Conservation (phyloP, 2,888 invertebrate species). For the Meliscaeva auricollis region DNA sequence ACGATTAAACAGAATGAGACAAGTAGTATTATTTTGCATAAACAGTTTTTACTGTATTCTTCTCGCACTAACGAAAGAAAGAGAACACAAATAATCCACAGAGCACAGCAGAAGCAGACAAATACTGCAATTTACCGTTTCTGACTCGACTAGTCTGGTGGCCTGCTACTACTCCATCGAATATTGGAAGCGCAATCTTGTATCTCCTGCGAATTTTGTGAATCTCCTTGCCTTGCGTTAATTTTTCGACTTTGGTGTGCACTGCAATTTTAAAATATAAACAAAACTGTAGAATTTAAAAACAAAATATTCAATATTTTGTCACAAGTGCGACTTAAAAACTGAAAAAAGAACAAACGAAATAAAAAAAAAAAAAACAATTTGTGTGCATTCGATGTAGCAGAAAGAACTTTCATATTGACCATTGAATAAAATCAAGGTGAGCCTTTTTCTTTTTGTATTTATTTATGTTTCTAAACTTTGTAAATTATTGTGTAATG, state of each 20-base stretch:
- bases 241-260: slow-evolving; percentile 29
- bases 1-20: slow-evolving; percentile 20
- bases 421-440: slow-evolving; percentile 21
- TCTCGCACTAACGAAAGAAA: background rate
- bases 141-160: slow-evolving; percentile 55
- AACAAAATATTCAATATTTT: slow-evolving; percentile 8
- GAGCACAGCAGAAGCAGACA: slow-evolving; percentile 10
- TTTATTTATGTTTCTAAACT: background rate
- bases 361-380: background rate
- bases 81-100: background rate
- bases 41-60: slow-evolving; percentile 27
- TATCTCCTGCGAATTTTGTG: slow-evolving; percentile 21
- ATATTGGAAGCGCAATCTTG: slow-evolving; percentile 51
- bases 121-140: slow-evolving; percentile 61
- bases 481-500: slow-evolving; percentile 15
- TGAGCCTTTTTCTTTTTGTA: slow-evolving; percentile 14
- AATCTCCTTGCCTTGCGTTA: slow-evolving; percentile 6
- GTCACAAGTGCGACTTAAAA: slow-evolving; percentile 5
- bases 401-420: background rate
- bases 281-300: slow-evolving; percentile 23
- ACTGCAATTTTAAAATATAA: slow-evolving; percentile 39
- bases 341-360: background rate
- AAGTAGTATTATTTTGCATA: background rate
- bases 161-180: background rate
- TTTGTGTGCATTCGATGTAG: slow-evolving; percentile 16